phyloP scores from a whole-genome alignment of 92 coral and sea anemone genomes.

The Palythoa grandiflora region DNA sequence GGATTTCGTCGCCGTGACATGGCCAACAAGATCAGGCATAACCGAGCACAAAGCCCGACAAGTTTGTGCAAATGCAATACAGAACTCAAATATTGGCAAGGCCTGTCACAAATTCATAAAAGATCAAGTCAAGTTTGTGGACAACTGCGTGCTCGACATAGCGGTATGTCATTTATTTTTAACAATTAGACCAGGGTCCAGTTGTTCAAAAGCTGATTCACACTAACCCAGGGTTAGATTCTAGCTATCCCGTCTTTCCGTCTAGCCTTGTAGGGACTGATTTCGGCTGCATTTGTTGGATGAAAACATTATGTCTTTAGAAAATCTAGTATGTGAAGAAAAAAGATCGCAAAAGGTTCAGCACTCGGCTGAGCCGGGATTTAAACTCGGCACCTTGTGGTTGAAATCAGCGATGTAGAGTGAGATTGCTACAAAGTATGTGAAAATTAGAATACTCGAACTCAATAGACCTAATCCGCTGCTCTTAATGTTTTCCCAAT shows the following conservation, averaged over 20 bases:
- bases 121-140: constrained; percentile 22
- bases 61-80: background rate
- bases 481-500: too few species aligned
- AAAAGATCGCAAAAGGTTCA: too few species aligned
- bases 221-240: background rate
- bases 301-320: too few species aligned
- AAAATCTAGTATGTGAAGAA: too few species aligned
- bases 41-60: constrained; percentile 23
- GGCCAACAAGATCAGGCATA: constrained; percentile 31
- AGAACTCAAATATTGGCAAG: constrained; percentile 14
- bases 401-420: too few species aligned
- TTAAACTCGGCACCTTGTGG: too few species aligned
- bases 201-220: too few species aligned
- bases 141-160: constrained; percentile 34
- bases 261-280: background rate
- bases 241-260: too few species aligned
- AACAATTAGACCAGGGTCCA: background rate
- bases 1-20: constrained; percentile 15
- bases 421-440: too few species aligned
- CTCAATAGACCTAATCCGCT: too few species aligned
- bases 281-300: background rate
- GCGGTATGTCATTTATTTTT: background rate
- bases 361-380: too few species aligned
- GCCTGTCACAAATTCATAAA: constrained; percentile 9
- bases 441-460: too few species aligned